phyloP scores from a whole-genome alignment of 2,797 vertebrate species.

The Crocodylus rhombifer region DNA sequence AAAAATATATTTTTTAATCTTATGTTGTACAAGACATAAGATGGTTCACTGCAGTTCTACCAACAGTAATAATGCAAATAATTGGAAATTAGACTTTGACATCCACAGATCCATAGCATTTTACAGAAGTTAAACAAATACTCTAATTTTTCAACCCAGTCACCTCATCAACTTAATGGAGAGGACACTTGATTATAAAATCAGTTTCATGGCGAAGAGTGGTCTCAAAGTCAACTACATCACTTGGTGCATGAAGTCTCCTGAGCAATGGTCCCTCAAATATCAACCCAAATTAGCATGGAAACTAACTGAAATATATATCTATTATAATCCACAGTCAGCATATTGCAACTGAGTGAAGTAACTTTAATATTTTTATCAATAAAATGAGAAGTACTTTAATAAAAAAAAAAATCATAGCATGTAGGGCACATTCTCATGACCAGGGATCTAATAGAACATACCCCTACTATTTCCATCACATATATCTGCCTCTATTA shows the following conservation, averaged over 20 bases:
- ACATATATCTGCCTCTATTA: neutral
- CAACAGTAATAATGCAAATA: neutral
- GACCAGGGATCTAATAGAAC: neutral
- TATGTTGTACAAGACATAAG: neutral
- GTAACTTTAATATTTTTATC: neutral
- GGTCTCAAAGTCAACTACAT: neutral
- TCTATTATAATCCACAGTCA: neutral
- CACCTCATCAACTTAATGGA: no score
- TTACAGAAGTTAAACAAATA: no score
- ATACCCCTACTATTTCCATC: neutral
- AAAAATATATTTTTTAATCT: neutral
- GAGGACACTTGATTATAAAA: constrained; percentile 13
- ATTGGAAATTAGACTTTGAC: neutral
- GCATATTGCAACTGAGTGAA: neutral
- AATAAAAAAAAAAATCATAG: neutral
- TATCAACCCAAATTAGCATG: neutral
- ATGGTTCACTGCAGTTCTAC: neutral
- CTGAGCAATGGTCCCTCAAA: neutral
- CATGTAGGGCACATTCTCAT: neutral
- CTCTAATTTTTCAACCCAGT: no score
- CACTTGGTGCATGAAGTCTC: neutral
- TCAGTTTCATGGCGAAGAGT: neutral
- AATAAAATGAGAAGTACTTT: neutral
- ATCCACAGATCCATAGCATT: no score
- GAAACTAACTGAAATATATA: neutral